Evolutionary conservation across 2,113 vertebrate genomes (phyloP).

Genomic region (Sturnira hondurensis): DNA sequence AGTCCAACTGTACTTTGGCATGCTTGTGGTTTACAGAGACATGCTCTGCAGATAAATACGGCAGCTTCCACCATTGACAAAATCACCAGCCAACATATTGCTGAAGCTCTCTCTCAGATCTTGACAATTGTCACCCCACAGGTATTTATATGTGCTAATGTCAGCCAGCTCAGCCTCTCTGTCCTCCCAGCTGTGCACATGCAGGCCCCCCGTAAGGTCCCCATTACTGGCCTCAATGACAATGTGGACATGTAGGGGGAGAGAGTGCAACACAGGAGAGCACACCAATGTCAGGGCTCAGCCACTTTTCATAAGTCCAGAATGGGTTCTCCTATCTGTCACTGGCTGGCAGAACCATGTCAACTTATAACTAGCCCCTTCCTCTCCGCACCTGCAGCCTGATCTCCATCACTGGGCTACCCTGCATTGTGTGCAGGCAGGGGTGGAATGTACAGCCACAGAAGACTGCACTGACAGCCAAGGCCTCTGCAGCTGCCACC

Average conservation of each 20-base stretch:
- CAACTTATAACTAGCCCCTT: neutral
- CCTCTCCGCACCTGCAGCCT: neutral
- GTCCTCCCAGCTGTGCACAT: neutral
- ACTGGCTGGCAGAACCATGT: neutral
- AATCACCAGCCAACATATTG: neutral
- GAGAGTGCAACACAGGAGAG: neutral
- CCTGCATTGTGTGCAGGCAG: neutral
- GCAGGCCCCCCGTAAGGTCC: neutral
- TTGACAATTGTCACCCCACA: neutral
- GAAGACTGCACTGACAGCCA: neutral
- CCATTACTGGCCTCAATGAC: neutral
- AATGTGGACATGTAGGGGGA: neutral
- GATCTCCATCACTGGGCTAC: neutral
- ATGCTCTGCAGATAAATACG: neutral
- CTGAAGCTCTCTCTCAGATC: neutral
- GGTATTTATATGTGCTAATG: neutral
- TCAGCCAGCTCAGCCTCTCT: neutral
- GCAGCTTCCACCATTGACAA: neutral
- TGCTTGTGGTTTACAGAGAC: neutral
- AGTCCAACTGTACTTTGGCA: neutral
- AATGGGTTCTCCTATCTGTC: neutral
- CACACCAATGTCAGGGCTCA: neutral
- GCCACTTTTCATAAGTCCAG: neutral
- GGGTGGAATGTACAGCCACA: neutral
- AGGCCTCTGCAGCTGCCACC: neutral